Percentiles rank a stretch among this genome's conserved stretches.
These are phyloP conservation scores for Halictus ligatus DNA, from an alignment of 2,888 invertebrate species.

Conservation along the genomic window DNA sequence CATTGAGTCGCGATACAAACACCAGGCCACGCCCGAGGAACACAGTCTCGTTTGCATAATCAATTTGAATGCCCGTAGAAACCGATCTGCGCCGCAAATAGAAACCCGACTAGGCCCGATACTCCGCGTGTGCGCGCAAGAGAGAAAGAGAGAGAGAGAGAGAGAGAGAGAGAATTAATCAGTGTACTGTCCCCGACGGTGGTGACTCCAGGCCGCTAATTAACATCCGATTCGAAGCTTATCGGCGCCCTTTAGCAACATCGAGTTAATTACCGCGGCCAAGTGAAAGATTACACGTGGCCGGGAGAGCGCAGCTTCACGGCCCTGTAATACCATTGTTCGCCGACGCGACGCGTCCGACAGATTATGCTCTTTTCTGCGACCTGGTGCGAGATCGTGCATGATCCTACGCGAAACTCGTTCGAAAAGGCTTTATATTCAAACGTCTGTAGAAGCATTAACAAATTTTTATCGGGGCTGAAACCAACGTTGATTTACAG, in stretches of 20 bases:
- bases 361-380: neutral
- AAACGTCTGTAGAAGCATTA: neutral
- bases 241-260: slow-evolving; percentile 8
- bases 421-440: neutral
- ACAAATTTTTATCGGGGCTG: neutral
- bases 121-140: neutral
- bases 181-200: neutral
- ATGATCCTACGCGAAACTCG: too few relatives aligned
- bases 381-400: neutral
- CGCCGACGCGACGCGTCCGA: neutral
- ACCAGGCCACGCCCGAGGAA: neutral
- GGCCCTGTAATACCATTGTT: neutral
- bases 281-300: neutral
- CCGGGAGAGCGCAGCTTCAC: neutral
- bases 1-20: neutral
- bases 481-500: neutral
- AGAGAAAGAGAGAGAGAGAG: neutral
- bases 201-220: neutral
- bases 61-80: neutral
- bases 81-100: neutral
- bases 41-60: neutral
- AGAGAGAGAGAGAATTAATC: neutral
- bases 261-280: neutral
- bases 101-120: neutral
- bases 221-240: slow-evolving; percentile 20